phyloP scores from a whole-genome alignment of 1,140 invertebrate species.

The Sycobia sp. region DNA sequence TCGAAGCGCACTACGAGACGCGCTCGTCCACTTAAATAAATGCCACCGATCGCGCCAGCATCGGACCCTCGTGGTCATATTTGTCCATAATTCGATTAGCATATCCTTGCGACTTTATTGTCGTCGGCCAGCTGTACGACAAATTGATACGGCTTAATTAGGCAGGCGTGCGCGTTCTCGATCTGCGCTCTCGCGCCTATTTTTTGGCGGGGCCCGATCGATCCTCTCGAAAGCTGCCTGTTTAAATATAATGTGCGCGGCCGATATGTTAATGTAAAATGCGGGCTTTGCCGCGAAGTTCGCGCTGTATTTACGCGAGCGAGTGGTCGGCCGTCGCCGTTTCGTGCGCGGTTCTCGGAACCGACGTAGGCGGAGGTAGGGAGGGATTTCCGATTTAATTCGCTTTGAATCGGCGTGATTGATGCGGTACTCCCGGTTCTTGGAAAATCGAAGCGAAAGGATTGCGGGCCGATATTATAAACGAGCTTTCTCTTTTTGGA shows the following conservation, averaged over 20 bases:
- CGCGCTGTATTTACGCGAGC: no score
- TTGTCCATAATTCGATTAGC: slow-evolving; percentile 36
- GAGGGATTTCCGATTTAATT: slow-evolving; percentile 29
- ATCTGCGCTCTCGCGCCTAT: background rate
- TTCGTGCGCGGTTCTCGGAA: slow-evolving; percentile 28
- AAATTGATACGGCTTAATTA: slow-evolving; percentile 37
- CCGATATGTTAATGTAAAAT: no score
- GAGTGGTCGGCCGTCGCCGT: no score
- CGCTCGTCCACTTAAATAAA: no score
- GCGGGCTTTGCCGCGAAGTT: no score
- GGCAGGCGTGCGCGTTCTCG: background rate
- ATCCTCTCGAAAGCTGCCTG: slow-evolving; percentile 15
- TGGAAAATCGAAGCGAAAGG: slow-evolving; percentile 29
- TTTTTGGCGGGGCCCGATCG: no score
- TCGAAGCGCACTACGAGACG: no score
- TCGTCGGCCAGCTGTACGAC: slow-evolving; percentile 23
- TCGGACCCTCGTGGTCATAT: no score
- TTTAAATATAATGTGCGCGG: slow-evolving; percentile 8
- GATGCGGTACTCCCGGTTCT: slow-evolving; percentile 8
- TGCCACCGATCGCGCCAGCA: no score
- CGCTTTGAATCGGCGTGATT: slow-evolving; percentile 33
- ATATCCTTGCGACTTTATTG: no score
- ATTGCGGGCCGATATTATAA: no score
- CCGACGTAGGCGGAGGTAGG: background rate
- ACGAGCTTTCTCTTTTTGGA: no score